Evolutionary conservation across 1,140 invertebrate genomes (phyloP).

Genomic region (Cecropterus lyciades): DNA sequence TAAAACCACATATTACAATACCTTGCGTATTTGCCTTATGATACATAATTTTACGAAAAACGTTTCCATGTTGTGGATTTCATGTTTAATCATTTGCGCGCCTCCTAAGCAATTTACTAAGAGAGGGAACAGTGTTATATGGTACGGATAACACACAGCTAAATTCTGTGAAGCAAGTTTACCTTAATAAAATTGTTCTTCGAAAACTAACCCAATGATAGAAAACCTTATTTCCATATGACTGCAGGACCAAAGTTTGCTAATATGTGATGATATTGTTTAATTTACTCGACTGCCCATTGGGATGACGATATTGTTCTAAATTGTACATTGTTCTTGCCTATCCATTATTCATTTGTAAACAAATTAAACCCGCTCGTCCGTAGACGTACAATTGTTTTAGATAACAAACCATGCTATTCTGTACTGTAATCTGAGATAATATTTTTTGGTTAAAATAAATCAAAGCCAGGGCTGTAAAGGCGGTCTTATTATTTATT

Average conservation of each 20-base stretch:
- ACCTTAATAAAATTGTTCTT: too few species aligned
- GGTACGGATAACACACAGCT: too few species aligned
- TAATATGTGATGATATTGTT: not conserved
- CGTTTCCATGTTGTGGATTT: too few species aligned
- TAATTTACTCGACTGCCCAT: not conserved
- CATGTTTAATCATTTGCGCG: too few species aligned
- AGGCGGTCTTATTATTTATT: too few species aligned
- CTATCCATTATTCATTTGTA: conserved; percentile 7
- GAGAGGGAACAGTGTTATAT: too few species aligned
- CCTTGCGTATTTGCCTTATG: too few species aligned
- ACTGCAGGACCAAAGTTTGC: not conserved
- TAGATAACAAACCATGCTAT: conserved; percentile 3
- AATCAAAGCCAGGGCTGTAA: too few species aligned
- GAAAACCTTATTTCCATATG: not conserved
- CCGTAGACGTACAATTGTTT: conserved; percentile 3
- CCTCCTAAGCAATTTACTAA: too few species aligned
- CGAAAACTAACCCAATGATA: not conserved
- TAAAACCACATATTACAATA: too few species aligned
- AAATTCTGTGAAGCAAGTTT: too few species aligned
- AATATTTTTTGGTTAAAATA: not conserved
- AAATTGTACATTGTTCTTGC: conserved; percentile 3
- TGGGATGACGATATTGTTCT: conserved; percentile 4
- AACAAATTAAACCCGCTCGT: not conserved
- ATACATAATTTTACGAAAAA: too few species aligned
- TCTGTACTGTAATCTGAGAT: not conserved